Evolutionary conservation across 2,113 vertebrate species (phyloP).

Genomic region (Lepisosteus osseus): DNA sequence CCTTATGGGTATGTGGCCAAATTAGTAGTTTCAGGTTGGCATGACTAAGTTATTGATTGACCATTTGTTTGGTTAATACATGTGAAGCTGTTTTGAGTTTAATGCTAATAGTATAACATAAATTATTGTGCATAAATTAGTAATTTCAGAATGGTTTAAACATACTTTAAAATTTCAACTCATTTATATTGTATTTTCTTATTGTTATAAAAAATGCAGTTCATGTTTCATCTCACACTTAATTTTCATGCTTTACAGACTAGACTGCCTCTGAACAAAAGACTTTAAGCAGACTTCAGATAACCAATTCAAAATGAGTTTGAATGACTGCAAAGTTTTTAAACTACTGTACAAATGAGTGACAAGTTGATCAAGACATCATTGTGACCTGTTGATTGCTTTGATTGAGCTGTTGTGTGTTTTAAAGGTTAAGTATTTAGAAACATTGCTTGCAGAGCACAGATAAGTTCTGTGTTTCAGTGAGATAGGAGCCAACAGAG

Average conservation of each 20-base stretch:
- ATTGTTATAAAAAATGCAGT: background rate
- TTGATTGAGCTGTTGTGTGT: conserved; percentile 54
- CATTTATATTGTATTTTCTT: background rate
- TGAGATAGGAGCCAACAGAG: conserved; percentile 47
- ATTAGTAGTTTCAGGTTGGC: too few species aligned
- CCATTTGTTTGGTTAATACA: background rate
- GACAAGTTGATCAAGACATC: conserved; percentile 26
- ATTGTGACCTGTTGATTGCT: conserved; percentile 29
- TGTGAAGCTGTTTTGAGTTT: background rate
- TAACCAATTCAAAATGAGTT: background rate
- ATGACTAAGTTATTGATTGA: background rate
- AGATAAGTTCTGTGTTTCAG: conserved; percentile 62
- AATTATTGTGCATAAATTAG: background rate
- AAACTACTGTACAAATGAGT: conserved; percentile 8
- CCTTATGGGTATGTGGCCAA: too few species aligned
- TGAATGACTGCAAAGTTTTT: background rate
- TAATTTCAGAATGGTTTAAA: conserved; percentile 1
- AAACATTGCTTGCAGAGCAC: conserved; percentile 54
- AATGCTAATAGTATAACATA: background rate
- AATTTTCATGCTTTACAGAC: background rate
- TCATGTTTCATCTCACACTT: background rate
- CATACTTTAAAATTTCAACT: background rate
- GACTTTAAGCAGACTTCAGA: background rate
- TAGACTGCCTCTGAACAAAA: background rate
- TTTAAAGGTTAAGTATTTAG: conserved; percentile 64